Evolutionary conservation across 53 echinoderm and acorn worm species (phyloP).

Genomic region (Paracentrotus lividus): DNA sequence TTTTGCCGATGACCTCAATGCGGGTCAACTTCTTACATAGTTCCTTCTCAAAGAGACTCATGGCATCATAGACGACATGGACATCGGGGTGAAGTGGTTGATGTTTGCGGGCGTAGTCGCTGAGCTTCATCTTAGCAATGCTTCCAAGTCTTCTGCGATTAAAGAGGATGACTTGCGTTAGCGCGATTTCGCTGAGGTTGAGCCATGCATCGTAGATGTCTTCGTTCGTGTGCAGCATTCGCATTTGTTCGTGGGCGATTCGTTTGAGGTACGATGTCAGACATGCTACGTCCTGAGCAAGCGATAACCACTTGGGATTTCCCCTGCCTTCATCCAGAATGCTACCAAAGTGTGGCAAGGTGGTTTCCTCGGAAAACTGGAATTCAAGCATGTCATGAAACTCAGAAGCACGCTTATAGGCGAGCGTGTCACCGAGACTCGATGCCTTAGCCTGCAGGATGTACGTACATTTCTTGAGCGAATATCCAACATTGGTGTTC

Average conservation of each 20-base stretch:
- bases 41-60: slow-evolving; percentile 76
- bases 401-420: slow-evolving; percentile 56
- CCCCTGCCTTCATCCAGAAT: slow-evolving; percentile 63
- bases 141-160: slow-evolving; percentile 78
- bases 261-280: slow-evolving; percentile 68
- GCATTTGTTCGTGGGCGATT: slow-evolving; percentile 69
- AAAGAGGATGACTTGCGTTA: slow-evolving; percentile 78
- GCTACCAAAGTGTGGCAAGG: slow-evolving; percentile 63
- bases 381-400: slow-evolving; percentile 71
- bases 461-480: slow-evolving; percentile 77
- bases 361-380: slow-evolving; percentile 68
- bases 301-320: slow-evolving; percentile 65
- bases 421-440: slow-evolving; percentile 63
- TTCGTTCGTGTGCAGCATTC: slow-evolving; percentile 70
- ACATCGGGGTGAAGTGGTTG: slow-evolving; percentile 66
- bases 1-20: slow-evolving; percentile 78
- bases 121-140: slow-evolving; percentile 74
- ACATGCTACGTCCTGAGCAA: slow-evolving; percentile 66
- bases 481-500: slow-evolving; percentile 79
- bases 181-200: slow-evolving; percentile 75
- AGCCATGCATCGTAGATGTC: slow-evolving; percentile 73
- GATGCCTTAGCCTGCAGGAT: slow-evolving; percentile 75
- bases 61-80: slow-evolving; percentile 66
- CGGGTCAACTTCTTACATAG: slow-evolving; percentile 74
- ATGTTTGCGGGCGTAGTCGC: slow-evolving; percentile 67